Percentiles rank a stretch among this genome's conserved stretches.
Evolutionary conservation across 2,113 vertebrate genomes (phyloP).

Genomic region (Oncorhynchus keta): DNA sequence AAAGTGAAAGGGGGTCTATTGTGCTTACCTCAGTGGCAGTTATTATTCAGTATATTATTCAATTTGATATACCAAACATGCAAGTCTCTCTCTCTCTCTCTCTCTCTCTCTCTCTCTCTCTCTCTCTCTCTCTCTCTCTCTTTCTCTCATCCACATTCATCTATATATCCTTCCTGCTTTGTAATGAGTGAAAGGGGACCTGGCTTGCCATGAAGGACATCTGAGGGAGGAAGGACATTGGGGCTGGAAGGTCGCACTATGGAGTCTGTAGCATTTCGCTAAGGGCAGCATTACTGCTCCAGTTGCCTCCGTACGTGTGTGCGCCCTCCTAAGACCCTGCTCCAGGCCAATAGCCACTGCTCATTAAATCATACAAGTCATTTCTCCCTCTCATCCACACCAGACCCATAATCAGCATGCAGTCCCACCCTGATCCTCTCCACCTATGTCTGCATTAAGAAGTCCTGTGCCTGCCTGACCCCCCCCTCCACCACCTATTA

Average conservation of each 20-base stretch:
- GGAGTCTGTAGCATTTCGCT: constrained; percentile 56
- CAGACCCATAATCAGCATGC: constrained; percentile 39
- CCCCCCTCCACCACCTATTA: constrained; percentile 44
- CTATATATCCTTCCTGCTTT: constrained; percentile 26
- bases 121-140: background rate
- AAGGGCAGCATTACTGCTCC: constrained; percentile 52
- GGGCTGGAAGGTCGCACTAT: constrained; percentile 62
- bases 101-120: background rate
- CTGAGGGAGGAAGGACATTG: constrained; percentile 51
- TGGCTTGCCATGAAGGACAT: constrained; percentile 51
- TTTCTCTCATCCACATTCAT: constrained; percentile 17
- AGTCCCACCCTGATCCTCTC: background rate
- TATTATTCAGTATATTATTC: background rate
- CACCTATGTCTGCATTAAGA: constrained; percentile 33
- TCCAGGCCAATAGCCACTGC: constrained; percentile 26
- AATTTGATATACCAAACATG: background rate
- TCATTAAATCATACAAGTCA: too few relatives aligned
- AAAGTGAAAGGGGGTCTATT: constrained; percentile 13
- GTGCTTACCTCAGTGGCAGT: background rate
- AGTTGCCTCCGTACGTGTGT: constrained; percentile 14
- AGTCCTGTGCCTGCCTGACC: constrained; percentile 20
- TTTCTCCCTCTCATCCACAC: constrained; percentile 19
- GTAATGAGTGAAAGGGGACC: constrained; percentile 45
- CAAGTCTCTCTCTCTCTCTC: background rate
- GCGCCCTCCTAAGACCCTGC: constrained; percentile 42